Conservation (phyloP, 2,113 vertebrate species). For the Rhegmatorhina hoffmannsi region DNA sequence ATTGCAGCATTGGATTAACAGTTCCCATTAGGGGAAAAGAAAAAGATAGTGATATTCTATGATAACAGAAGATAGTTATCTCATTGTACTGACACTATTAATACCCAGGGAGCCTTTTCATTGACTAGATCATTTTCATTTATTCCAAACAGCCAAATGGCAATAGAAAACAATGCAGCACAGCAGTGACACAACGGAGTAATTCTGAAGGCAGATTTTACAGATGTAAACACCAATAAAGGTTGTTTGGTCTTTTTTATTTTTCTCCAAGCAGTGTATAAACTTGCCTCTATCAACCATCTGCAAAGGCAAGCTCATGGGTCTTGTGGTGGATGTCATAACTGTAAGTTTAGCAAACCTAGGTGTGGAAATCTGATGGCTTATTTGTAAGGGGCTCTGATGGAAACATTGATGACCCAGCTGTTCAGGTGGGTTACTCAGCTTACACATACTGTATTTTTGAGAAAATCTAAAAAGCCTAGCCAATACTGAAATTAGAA, state of each 20-base stretch:
- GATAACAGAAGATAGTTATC: neutral
- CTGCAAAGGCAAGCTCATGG: neutral
- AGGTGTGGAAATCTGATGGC: neutral
- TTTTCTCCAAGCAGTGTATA: neutral
- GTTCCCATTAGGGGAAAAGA: neutral
- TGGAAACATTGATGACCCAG: constrained; percentile 57
- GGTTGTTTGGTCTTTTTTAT: neutral
- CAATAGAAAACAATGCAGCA: neutral
- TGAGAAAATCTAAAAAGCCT: constrained; percentile 2
- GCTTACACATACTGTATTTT: neutral
- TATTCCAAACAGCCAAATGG: neutral
- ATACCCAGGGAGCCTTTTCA: neutral
- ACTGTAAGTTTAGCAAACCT: neutral
- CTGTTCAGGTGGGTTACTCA: neutral
- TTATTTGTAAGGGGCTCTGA: constrained; percentile 48
- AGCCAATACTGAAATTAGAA: neutral
- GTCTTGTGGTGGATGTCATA: neutral
- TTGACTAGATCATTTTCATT: neutral
- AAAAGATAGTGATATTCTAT: neutral
- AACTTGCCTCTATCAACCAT: neutral
- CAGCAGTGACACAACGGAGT: neutral
- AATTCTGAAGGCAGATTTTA: neutral
- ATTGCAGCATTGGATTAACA: neutral
- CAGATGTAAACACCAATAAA: neutral
- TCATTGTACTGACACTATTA: neutral